A percentile compares a stretch with the other conserved stretches of the same genome.
phyloP scores from a whole-genome alignment of 2,888 invertebrate species.

The Hyppa rectilinea region DNA sequence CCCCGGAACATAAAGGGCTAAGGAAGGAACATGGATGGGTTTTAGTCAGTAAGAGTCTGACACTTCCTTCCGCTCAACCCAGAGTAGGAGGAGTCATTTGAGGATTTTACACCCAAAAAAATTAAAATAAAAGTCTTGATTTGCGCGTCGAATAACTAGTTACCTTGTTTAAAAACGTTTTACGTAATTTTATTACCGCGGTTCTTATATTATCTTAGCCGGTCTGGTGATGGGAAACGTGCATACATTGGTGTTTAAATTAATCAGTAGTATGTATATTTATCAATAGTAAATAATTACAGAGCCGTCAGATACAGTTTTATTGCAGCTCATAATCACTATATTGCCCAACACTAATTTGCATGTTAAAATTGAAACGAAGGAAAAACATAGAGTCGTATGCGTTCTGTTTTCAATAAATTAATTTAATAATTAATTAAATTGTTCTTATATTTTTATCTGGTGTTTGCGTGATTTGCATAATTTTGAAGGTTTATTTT shows the following conservation, averaged over 20 bases:
- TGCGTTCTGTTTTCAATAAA: conserved; percentile 12
- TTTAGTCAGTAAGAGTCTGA: too few relatives aligned
- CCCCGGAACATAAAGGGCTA: too few relatives aligned
- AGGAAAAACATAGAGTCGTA: conserved; percentile 45
- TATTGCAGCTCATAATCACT: conserved; percentile 43
- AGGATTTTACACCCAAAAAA: too few relatives aligned
- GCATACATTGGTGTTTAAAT: conserved; percentile 32
- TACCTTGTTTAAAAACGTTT: background rate
- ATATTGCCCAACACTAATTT: conserved; percentile 47
- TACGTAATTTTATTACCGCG: too few relatives aligned
- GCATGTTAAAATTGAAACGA: conserved; percentile 53
- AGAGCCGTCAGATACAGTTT: conserved; percentile 33
- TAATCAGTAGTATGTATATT: conserved; percentile 37
- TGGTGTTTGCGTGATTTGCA: background rate
- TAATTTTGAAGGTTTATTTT: background rate
- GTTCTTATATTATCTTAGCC: too few relatives aligned
- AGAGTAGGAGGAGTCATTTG: too few relatives aligned
- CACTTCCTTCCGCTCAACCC: too few relatives aligned
- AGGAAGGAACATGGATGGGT: too few relatives aligned
- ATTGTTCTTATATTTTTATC: background rate
- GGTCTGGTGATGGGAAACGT: conserved; percentile 17
- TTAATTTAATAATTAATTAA: background rate
- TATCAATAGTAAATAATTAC: conserved; percentile 44
- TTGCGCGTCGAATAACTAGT: background rate
- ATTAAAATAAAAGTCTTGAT: too few relatives aligned